phyloP scores from a whole-genome alignment of 1,140 invertebrate species.

The Rhizoglyphus robini region DNA sequence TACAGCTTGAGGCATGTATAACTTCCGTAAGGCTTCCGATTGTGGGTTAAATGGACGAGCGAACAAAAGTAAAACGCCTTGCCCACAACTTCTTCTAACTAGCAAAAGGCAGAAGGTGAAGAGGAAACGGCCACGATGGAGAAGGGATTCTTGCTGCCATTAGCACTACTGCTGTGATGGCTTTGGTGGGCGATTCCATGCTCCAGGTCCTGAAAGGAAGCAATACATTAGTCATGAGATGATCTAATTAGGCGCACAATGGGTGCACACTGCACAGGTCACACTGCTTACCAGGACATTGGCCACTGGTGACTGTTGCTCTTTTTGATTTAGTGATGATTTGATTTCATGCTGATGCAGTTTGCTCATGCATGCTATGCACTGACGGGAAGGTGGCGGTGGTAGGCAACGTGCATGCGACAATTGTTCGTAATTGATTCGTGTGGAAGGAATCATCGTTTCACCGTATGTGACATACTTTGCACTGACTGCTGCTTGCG shows the following conservation, averaged over 20 bases:
- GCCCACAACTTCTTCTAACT: too few species aligned
- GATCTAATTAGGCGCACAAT: not conserved
- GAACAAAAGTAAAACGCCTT: too few species aligned
- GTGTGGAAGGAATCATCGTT: not conserved
- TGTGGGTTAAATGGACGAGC: too few species aligned
- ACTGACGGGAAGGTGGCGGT: not conserved
- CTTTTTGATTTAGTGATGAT: not conserved
- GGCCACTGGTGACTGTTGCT: not conserved
- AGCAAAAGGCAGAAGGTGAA: too few species aligned
- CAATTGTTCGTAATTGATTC: not conserved
- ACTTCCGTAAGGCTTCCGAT: too few species aligned
- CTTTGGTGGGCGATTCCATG: not conserved
- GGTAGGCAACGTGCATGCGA: not conserved
- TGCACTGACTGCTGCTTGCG: too few species aligned
- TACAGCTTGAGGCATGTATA: too few species aligned
- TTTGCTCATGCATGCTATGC: not conserved
- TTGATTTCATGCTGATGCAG: not conserved
- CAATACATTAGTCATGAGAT: not conserved
- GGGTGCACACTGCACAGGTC: too few species aligned
- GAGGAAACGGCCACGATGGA: too few species aligned
- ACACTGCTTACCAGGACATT: not conserved
- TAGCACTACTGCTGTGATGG: not conserved
- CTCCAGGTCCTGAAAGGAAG: not conserved
- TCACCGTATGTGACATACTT: too few species aligned
- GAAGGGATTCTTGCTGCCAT: too few species aligned